Evolutionary conservation across 2,888 invertebrate genomes (phyloP).

Genomic region (Synanthedon andrenaeformis): DNA sequence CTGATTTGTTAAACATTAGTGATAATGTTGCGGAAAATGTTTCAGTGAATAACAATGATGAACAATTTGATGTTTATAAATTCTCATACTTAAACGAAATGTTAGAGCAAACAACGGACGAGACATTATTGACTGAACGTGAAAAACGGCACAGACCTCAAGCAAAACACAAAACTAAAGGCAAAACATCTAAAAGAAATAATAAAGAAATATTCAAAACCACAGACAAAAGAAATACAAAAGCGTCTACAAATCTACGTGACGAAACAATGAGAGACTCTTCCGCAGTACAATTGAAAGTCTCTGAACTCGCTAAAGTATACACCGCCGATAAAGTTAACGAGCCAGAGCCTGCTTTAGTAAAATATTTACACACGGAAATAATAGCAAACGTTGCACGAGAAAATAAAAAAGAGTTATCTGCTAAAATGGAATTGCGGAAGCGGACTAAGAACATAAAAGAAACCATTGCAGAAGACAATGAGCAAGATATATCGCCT

Average conservation of each 20-base stretch:
- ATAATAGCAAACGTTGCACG: slow-evolving; percentile 12
- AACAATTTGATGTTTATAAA: no score
- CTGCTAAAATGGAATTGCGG: slow-evolving; percentile 7
- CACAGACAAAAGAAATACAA: slow-evolving; percentile 5
- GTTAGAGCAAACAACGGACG: neutral
- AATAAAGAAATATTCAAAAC: no score
- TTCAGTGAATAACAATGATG: no score
- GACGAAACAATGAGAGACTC: slow-evolving; percentile 44
- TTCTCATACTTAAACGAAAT: neutral
- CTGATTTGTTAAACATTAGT: no score
- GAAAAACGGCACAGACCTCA: no score
- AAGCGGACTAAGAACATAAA: slow-evolving; percentile 12
- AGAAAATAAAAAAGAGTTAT: slow-evolving; percentile 3
- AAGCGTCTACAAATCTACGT: slow-evolving; percentile 15
- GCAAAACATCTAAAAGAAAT: no score
- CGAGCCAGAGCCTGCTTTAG: slow-evolving; percentile 18
- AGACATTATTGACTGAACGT: no score
- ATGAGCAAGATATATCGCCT: neutral
- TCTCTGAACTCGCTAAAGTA: slow-evolving; percentile 14
- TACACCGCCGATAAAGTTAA: slow-evolving; percentile 1
- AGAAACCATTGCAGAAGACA: slow-evolving; percentile 1
- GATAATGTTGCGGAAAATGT: no score
- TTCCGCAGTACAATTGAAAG: slow-evolving; percentile 25
- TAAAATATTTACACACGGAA: slow-evolving; percentile 28
- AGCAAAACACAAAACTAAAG: no score